Evolutionary conservation across 2,888 invertebrate species (phyloP).

Genomic region (Acanthosepion lycidas): DNA sequence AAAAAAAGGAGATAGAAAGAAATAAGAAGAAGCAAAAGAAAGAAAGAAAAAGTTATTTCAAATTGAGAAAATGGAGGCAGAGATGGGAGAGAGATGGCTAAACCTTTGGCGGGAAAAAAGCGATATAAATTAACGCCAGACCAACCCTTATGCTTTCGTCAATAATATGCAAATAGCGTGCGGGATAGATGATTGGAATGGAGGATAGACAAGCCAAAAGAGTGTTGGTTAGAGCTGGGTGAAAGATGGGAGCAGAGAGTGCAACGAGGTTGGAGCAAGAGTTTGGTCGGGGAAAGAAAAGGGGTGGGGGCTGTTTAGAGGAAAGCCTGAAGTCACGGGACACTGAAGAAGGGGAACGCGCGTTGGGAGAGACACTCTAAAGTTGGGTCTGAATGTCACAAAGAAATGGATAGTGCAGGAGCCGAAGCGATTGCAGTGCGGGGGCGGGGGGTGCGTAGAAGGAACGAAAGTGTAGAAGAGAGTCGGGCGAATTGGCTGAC

Average conservation of each 20-base stretch:
- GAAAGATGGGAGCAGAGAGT: constrained; percentile 21
- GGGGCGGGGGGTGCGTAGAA: not conserved
- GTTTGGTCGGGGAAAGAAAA: not conserved
- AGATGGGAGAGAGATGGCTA: not conserved
- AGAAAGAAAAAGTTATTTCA: not conserved
- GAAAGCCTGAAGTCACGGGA: constrained; percentile 21
- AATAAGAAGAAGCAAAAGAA: not conserved
- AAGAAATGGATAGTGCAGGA: not conserved
- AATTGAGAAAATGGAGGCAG: not conserved
- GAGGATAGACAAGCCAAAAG: not conserved
- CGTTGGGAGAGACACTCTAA: not conserved
- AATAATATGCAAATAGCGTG: not conserved
- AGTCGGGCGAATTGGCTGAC: not conserved
- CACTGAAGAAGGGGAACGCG: not conserved
- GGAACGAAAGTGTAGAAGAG: not conserved
- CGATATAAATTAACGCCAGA: not conserved
- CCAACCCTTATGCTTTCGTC: not conserved
- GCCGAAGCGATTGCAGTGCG: not conserved
- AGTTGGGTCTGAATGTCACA: not conserved
- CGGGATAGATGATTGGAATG: not conserved
- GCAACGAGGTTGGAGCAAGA: not conserved
- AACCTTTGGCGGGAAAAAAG: not conserved
- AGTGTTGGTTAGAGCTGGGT: not conserved
- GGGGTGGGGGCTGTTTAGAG: not conserved
- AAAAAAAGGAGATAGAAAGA: not conserved